Evolutionary conservation across 53 echinoderm and acorn worm species (phyloP).

Genomic region (Stichopus horrens): DNA sequence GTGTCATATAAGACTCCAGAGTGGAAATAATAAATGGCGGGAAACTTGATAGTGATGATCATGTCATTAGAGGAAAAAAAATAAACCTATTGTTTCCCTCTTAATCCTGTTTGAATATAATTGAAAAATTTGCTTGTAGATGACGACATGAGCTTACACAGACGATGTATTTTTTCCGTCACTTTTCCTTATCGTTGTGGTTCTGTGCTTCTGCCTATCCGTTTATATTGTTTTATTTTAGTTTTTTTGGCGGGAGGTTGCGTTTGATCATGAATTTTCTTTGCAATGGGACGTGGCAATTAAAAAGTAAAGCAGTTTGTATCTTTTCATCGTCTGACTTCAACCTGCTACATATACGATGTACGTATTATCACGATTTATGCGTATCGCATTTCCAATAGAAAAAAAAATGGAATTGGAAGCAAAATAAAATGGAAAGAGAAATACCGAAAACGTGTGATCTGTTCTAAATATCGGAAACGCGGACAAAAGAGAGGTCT

Average conservation of each 20-base stretch:
- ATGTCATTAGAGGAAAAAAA: constrained; percentile 5
- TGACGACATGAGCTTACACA: too few species aligned
- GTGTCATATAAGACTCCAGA: constrained; percentile 7
- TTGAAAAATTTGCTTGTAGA: constrained; percentile 26
- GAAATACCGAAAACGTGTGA: not conserved
- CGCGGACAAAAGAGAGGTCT: not conserved
- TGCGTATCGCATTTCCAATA: not conserved
- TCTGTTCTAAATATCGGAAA: not conserved
- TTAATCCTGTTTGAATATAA: constrained; percentile 8
- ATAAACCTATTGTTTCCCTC: constrained; percentile 21
- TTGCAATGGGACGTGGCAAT: not conserved
- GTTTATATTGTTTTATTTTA: too few species aligned
- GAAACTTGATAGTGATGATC: constrained; percentile 30
- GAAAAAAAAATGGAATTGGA: not conserved
- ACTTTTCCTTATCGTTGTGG: too few species aligned
- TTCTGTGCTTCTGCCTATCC: too few species aligned
- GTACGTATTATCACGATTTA: constrained; percentile 13
- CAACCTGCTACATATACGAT: not conserved
- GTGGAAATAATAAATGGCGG: constrained; percentile 32
- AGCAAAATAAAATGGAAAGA: not conserved
- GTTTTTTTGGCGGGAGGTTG: not conserved
- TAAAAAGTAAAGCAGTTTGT: not conserved
- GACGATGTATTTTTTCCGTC: too few species aligned
- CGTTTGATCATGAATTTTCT: constrained; percentile 12
- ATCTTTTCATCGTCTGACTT: not conserved